Evolutionary conservation across 30 jellyfish, hydroid and myxozoan species (phyloP).

Genomic region (Euphysa ruthae): DNA sequence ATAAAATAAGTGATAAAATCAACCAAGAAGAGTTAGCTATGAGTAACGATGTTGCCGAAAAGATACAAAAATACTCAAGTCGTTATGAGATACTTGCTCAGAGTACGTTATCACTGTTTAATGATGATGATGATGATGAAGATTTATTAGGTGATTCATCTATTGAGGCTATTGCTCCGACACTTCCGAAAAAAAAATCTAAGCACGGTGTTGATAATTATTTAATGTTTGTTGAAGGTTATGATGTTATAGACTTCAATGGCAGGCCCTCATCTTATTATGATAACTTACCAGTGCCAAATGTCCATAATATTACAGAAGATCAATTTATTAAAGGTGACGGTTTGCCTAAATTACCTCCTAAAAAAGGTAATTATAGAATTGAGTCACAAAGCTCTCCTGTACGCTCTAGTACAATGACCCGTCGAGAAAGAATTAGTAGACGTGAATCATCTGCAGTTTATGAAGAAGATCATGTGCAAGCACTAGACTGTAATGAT

Average conservation of each 20-base stretch:
- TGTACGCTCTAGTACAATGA: constrained; percentile 37
- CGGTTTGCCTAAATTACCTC: constrained; percentile 81
- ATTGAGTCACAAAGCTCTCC: constrained; percentile 15
- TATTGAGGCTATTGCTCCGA: constrained; percentile 49
- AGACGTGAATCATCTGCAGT: constrained; percentile 70
- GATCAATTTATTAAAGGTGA: constrained; percentile 55
- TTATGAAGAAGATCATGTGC: constrained; percentile 88
- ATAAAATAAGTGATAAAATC: constrained; percentile 41
- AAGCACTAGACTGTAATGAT: constrained; percentile 83
- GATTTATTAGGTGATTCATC: constrained; percentile 35
- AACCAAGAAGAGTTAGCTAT: constrained; percentile 74
- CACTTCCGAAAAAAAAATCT: constrained; percentile 65
- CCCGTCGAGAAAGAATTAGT: constrained; percentile 36
- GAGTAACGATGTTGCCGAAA: constrained; percentile 61
- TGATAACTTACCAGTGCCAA: constrained; percentile 89
- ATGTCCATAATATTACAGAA: constrained; percentile 73
- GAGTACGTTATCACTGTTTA: constrained; percentile 76
- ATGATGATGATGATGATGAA: constrained; percentile 65
- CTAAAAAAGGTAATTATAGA: constrained; percentile 61
- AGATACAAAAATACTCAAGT: constrained; percentile 66
- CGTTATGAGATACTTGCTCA: constrained; percentile 64
- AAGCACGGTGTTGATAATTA: constrained; percentile 47
- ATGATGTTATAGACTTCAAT: constrained; percentile 53
- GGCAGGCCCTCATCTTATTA: constrained; percentile 85
- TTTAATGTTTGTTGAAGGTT: constrained; percentile 64